These are phyloP conservation scores for Syrmaticus mikado DNA, from an alignment of 2,113 vertebrate species.

Conservation along the genomic window DNA sequence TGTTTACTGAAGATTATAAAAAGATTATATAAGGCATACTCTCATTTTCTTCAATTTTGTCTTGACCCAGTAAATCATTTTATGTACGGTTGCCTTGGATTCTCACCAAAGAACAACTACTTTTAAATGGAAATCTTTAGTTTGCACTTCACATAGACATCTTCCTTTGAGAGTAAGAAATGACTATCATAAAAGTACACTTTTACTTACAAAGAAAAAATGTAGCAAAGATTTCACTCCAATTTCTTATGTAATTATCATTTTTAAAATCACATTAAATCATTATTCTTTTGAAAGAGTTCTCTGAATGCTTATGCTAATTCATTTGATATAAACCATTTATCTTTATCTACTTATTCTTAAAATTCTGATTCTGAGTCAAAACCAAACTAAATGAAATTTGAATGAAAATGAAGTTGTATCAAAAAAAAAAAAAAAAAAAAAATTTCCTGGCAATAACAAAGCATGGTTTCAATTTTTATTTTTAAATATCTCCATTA, in stretches of 20 bases:
- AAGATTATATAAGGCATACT: slow-evolving; percentile 2
- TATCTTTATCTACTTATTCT: neutral
- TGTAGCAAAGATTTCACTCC: neutral
- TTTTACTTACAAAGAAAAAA: neutral
- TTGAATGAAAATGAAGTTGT: neutral
- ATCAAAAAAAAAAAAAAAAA: neutral
- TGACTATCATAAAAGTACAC: neutral
- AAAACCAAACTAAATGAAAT: neutral
- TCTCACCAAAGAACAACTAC: neutral
- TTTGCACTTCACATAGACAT: neutral
- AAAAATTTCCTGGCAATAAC: neutral
- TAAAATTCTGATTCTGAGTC: neutral
- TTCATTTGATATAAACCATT: neutral
- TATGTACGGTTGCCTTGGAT: neutral
- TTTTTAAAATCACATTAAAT: neutral
- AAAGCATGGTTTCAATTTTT: neutral
- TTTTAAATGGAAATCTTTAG: neutral
- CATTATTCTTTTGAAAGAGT: neutral
- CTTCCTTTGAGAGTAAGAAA: slow-evolving; percentile 18
- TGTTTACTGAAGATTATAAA: slow-evolving; percentile 16
- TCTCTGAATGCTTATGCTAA: neutral
- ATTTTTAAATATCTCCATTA: neutral
- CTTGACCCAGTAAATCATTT: neutral
- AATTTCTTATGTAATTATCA: neutral
- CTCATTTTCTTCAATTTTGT: slow-evolving; percentile 23